Base-by-base conservation (phyloP, 1,140 invertebrate genomes). In the Formica selysi region DNA sequence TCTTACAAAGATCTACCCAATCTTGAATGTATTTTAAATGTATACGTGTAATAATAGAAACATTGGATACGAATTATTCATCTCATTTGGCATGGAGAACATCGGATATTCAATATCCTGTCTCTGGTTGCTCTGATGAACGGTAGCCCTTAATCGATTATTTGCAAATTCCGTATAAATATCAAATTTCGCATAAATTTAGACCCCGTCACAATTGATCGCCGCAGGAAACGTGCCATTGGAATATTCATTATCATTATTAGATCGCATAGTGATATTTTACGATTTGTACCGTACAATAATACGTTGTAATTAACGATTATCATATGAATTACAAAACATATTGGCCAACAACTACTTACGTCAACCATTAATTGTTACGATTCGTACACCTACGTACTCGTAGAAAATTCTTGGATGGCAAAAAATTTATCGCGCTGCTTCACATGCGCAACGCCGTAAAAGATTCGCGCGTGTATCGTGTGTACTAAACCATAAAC, bases 181-280 rank as follows among this genome's bases (percentile, higher is more conserved):
- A 54, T 8, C 11, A 65, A 51, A 83, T 73, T 79, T 83, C 38
- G 54, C 54, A 83, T 73, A 80, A 80, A 80, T 80, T 80, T 41
- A 26, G 22, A 59, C 0, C 44, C 2, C 41, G 22, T 4, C 64
- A 64, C 64, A 57, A 32, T 22, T 68, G 67, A 70, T 26, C 64
- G 65, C 65, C 41, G 19, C 36, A 61, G 79, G 26, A 81, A 81
- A 22, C 11, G 51, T 57, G 59, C 67, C 19, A 22, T 70, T n/a
- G 54, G 16, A 83, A 73, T 83, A 83, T 73, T 73, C 54, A 68
- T 83, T 83, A 83, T 73, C 51, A 73, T 83, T 81, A 81, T 71
- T 67, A 61, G 54, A 83, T 83, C 26, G 38, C 51, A n/a, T 16
- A 32, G 26, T 61, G 29, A 73, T 57, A 83, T 73, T 83, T 83